Base-by-base conservation (phyloP, 2,888 invertebrate species). In the Dilophus febrilis region DNA sequence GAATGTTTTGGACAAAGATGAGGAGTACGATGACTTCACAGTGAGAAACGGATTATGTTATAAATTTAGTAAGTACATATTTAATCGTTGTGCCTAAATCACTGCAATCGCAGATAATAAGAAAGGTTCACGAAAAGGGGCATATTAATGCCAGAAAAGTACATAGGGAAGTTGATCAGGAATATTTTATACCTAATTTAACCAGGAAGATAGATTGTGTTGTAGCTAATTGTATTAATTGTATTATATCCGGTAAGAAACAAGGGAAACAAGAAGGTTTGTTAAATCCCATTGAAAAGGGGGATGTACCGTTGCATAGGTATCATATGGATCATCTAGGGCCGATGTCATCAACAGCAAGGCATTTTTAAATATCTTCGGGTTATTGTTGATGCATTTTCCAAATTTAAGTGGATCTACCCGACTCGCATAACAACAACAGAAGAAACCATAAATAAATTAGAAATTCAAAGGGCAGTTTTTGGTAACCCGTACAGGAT, bases 271-370 rank as follows among this genome's bases (percentile, higher is more conserved):
- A 50, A 22, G 55, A 57, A 46, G 55, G 57, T 13, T 49, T 47
- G 4, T 43, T 58, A 18, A 39, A 52, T 33, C 46, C 50, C 0
- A 52, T 59, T 3, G 48, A 51, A 11, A 58, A 59, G 33, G 53
- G 46, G 11, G 49, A 46, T 3, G 35, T 37, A 3, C 57, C 56
- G 3, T 35, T 57, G 4, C 37, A 50, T 22, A 55, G 53, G 0
- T 51, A 47, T 12, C 55, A 57, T 35, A 35, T 52, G 4, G 57
- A 57, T 36, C 58, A 59, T 35, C n/a, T 58, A 4, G 55, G 56
- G 4, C 56, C 55, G 3, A 22, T 54, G 32, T 41, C 46, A 0
- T 46, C 46, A 12, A 56, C 53, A 0, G 45, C 43, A 2, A 55
- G 54, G 35, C 42, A n/a, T 43, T 13, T 55, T 55, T 29, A 54